Percentiles rank a stretch among this genome's conserved stretches.
These are phyloP conservation scores for Lutjanus argentimaculatus DNA, from an alignment of 2,797 vertebrate species.

Conservation along the genomic window DNA sequence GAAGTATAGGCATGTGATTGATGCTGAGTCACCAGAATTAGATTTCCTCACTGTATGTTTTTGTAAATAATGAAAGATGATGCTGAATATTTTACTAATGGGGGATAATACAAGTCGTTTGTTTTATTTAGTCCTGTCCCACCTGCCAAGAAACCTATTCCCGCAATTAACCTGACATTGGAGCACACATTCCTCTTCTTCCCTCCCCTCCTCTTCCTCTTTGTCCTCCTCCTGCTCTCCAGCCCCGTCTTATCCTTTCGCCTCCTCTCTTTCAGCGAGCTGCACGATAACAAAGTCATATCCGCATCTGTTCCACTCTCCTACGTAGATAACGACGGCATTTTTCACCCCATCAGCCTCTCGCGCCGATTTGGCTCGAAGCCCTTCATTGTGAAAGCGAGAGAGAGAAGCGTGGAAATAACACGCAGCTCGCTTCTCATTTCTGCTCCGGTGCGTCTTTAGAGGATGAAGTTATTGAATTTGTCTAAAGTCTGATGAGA, in stretches of 20 bases:
- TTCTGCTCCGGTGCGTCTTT: constrained; percentile 51
- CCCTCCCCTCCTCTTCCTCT: not conserved
- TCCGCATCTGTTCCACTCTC: constrained; percentile 69
- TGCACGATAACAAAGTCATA: constrained; percentile 68
- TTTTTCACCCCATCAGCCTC: constrained; percentile 67
- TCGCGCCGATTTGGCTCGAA: constrained; percentile 62
- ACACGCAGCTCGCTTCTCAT: constrained; percentile 27
- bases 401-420: constrained; percentile 48
- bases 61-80: constrained; percentile 59
- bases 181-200: constrained; percentile 28
- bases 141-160: constrained; percentile 52
- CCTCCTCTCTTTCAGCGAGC: constrained; percentile 56
- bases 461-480: constrained; percentile 61
- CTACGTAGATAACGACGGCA: constrained; percentile 59
- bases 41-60: constrained; percentile 31
- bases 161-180: constrained; percentile 58
- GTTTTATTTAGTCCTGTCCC: constrained; percentile 51
- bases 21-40: constrained; percentile 36
- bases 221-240: not conserved
- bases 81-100: constrained; percentile 56
- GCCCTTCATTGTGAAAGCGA: constrained; percentile 56
- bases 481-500: constrained; percentile 49
- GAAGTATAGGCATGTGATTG: constrained; percentile 26
- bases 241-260: constrained; percentile 16
- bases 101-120: constrained; percentile 46